Base-by-base conservation (phyloP, 2,113 vertebrate genomes). In the Rhineura floridana region DNA sequence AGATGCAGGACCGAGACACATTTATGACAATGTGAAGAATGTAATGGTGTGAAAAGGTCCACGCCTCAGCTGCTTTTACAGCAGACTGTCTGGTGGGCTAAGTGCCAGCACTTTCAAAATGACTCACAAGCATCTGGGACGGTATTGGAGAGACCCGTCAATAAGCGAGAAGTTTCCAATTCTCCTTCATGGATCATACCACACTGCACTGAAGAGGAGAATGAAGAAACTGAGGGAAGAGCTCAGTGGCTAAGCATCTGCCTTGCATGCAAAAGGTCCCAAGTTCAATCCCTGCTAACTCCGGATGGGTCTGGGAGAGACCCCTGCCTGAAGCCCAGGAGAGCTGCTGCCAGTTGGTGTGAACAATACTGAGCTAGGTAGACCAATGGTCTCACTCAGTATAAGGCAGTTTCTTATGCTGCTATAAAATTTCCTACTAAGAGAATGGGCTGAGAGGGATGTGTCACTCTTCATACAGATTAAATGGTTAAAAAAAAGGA, bases 181-280 rank as follows among this genome's bases (percentile, higher is more conserved):
- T 87, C 63, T 50, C 73, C 86, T 59, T 79, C 44, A 84, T 77
- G 82, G 77, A 69, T 86, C 48, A 86, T 69, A 42, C 63, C 42
- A 21, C 81, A 83, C 62, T 46, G 13, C n/a, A 23, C 39, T 82
- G 80, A 5, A 17, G 12, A 42, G 21, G 44, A 36, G 63, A 28
- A 44, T 1, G 77, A 30, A 21, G 21, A 21, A 8, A 17, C 15
- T 5, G 8, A 65, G 7, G 63, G 5, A 5, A 65, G 25, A 65
- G 63, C 55, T 17, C 55, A 59, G 55, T 11, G 55, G 55, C 17
- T 17, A 59, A 59, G 17, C 17, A 8, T 17, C 17, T 59, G 55
- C 55, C 17, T 17, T 59, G 55, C 55, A 59, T 59, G 55, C 3
- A 69, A 69, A 30, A n/a, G n/a, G n/a, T n/a, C n/a, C n/a, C n/a